Evolutionary conservation across 2,888 invertebrate genomes (phyloP).

Genomic region (Lithophane socia): DNA sequence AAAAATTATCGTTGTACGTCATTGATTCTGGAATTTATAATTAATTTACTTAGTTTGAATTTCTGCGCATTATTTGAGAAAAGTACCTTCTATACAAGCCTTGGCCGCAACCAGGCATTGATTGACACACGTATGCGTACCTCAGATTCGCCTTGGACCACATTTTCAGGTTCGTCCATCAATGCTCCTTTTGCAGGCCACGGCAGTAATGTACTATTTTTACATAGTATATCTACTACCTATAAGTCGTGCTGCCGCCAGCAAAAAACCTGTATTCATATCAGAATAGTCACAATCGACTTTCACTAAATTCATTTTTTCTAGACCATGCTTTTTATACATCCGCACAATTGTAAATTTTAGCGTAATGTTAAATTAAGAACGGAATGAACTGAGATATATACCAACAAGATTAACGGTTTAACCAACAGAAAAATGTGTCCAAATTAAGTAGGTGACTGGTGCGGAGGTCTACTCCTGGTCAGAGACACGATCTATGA

Average conservation of each 20-base stretch:
- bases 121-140: too few relatives aligned
- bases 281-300: not conserved
- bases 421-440: conserved; percentile 66
- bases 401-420: conserved; percentile 62
- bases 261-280: not conserved
- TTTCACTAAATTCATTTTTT: not conserved
- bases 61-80: too few relatives aligned
- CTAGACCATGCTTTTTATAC: conserved; percentile 1
- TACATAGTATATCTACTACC: not conserved
- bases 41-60: too few relatives aligned
- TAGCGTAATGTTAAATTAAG: conserved; percentile 39
- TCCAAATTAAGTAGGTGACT: conserved; percentile 53
- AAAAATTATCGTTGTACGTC: too few relatives aligned
- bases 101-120: too few relatives aligned
- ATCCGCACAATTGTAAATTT: conserved; percentile 10
- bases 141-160: too few relatives aligned
- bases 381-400: conserved; percentile 30
- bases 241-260: not conserved
- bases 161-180: too few relatives aligned
- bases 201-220: too few relatives aligned
- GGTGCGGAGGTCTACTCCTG: conserved; percentile 27
- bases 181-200: too few relatives aligned
- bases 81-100: too few relatives aligned
- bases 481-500: not conserved
- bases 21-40: too few relatives aligned